phyloP scores from a whole-genome alignment of 2,113 vertebrate genomes.

The Dissostichus mawsoni region DNA sequence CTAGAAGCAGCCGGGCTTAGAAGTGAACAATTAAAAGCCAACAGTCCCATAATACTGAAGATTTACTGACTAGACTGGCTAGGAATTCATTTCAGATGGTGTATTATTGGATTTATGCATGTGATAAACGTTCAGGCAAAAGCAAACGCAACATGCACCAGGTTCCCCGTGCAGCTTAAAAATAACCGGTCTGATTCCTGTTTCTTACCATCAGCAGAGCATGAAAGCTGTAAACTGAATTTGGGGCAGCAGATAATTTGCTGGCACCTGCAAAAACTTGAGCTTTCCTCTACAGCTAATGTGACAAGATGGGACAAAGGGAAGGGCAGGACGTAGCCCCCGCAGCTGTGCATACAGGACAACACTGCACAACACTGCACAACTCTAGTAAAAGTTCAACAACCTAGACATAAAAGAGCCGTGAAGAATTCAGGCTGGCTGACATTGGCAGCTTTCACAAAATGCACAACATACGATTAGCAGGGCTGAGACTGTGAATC shows the following conservation, averaged over 20 bases:
- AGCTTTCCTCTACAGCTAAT: conserved; percentile 62
- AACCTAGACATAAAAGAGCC: conserved; percentile 54
- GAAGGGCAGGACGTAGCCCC: conserved; percentile 57
- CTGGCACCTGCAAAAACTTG: conserved; percentile 77
- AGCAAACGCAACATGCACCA: conserved; percentile 22
- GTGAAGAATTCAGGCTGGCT: conserved; percentile 41
- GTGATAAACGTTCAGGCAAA: conserved; percentile 7
- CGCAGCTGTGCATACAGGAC: conserved; percentile 85
- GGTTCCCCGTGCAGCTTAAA: conserved; percentile 21
- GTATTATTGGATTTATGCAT: conserved; percentile 6
- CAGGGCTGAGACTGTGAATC: conserved; percentile 13
- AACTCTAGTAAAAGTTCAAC: conserved; percentile 75
- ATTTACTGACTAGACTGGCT: conserved; percentile 21
- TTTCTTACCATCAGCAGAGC: conserved; percentile 47
- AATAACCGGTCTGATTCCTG: conserved; percentile 34
- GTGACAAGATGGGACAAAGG: conserved; percentile 74
- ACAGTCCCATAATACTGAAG: conserved; percentile 18
- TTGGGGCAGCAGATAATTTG: conserved; percentile 60
- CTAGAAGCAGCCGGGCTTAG: conserved; percentile 32
- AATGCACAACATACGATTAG: conserved; percentile 2
- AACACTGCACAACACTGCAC: conserved; percentile 66
- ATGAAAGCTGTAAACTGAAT: conserved; percentile 50
- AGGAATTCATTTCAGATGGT: conserved; percentile 3
- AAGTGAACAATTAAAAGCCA: conserved; percentile 40
- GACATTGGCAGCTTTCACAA: conserved; percentile 22